phyloP scores from a whole-genome alignment of 2,797 vertebrate species.

The Pachyuromys duprasi region DNA sequence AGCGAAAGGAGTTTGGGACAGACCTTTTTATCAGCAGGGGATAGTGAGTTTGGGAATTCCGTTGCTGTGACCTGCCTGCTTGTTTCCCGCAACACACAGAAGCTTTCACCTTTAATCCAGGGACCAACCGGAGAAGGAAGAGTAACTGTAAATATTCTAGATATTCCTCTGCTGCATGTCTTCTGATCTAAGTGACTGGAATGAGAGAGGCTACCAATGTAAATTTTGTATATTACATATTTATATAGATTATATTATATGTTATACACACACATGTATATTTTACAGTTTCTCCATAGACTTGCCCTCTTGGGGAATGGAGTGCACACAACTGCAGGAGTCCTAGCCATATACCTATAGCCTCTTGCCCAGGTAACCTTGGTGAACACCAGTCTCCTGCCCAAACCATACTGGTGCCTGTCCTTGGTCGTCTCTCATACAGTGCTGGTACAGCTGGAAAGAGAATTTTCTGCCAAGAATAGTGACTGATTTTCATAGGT shows the following conservation, averaged over 20 bases:
- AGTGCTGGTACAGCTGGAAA: neutral
- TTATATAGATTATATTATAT: too few species aligned
- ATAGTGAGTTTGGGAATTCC: neutral
- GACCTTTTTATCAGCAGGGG: neutral
- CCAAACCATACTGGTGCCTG: neutral
- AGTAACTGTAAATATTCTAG: slow-evolving; percentile 38
- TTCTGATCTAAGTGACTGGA: slow-evolving; percentile 16
- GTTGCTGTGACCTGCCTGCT: neutral
- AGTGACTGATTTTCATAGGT: slow-evolving; percentile 21
- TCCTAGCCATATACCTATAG: neutral
- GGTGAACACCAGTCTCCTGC: neutral
- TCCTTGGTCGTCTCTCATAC: slow-evolving; percentile 1
- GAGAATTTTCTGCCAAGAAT: neutral
- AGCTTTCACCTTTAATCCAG: neutral
- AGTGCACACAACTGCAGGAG: neutral
- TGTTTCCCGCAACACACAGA: neutral
- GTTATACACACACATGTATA: too few species aligned
- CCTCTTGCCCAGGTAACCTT: neutral
- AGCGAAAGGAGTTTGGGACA: neutral
- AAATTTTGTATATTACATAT: neutral
- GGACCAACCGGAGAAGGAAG: neutral
- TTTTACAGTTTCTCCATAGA: neutral
- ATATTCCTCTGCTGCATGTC: neutral
- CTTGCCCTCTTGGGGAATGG: neutral
- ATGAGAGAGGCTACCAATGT: neutral